Evolutionary conservation across 1,140 invertebrate species (phyloP).

Genomic region (Tachypleus tridentatus): DNA sequence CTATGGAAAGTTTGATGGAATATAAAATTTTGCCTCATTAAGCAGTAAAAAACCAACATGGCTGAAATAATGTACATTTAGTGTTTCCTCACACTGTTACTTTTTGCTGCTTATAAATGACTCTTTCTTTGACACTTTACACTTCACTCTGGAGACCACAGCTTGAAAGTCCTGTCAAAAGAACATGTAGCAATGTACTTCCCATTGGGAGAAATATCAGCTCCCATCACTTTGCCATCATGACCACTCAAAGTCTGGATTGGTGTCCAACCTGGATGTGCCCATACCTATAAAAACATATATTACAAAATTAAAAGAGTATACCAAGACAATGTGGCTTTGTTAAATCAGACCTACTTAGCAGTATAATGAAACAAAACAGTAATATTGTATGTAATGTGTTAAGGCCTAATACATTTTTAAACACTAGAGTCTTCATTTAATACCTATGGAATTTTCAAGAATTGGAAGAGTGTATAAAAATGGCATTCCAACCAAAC

Average conservation of each 20-base stretch:
- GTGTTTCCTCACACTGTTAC: too few relatives aligned
- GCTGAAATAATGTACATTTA: too few relatives aligned
- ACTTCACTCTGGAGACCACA: constrained; percentile 71
- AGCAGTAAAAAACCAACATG: too few relatives aligned
- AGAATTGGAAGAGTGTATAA: too few relatives aligned
- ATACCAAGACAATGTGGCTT: background rate
- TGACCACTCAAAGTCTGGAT: constrained; percentile 87
- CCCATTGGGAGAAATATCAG: constrained; percentile 74
- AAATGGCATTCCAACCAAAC: too few relatives aligned
- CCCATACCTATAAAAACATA: constrained; percentile 56
- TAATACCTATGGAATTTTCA: too few relatives aligned
- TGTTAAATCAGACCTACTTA: background rate
- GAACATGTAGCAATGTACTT: constrained; percentile 86
- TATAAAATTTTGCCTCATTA: too few relatives aligned
- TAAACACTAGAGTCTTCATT: too few relatives aligned
- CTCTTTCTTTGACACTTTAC: too few relatives aligned
- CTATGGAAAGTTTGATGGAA: too few relatives aligned
- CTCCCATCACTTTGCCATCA: constrained; percentile 87
- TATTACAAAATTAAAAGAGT: background rate
- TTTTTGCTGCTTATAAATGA: too few relatives aligned
- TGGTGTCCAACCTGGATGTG: constrained; percentile 89
- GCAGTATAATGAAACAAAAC: background rate
- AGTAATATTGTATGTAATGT: background rate
- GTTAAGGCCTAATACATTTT: too few relatives aligned
- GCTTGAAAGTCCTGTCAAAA: constrained; percentile 94